These are phyloP conservation scores for Euborellia annulipes DNA, from an alignment of 1,140 invertebrate genomes.

Conservation along the genomic window DNA sequence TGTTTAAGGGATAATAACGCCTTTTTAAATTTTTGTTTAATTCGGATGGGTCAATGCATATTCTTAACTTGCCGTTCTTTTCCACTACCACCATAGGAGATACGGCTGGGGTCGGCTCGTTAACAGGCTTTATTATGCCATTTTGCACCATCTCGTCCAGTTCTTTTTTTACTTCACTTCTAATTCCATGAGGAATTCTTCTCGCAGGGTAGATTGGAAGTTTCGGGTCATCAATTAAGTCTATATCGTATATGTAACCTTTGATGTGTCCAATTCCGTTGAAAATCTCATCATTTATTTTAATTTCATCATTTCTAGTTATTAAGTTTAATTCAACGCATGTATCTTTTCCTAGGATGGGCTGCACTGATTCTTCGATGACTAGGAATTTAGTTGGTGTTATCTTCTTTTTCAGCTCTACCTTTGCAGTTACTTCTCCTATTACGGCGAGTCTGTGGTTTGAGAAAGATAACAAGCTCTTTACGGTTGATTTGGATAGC, in stretches of 20 bases:
- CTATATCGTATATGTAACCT: conserved; percentile 7
- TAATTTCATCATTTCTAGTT: background rate
- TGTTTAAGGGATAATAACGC: conserved; percentile 6
- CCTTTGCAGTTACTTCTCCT: background rate
- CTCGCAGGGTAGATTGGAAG: conserved; percentile 4
- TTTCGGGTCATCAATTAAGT: conserved; percentile 5
- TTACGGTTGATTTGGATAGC: background rate
- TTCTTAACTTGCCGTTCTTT: conserved; percentile 5
- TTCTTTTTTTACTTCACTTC: conserved; percentile 9
- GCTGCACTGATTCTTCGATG: background rate
- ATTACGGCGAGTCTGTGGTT: background rate
- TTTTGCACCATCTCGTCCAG: conserved; percentile 5
- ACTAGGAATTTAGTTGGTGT: background rate
- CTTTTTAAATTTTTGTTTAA: conserved; percentile 7
- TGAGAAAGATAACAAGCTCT: background rate
- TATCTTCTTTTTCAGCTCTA: background rate
- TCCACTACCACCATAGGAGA: conserved; percentile 8
- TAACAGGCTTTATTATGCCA: conserved; percentile 4
- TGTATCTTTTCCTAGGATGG: too few relatives aligned
- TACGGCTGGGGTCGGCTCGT: conserved; percentile 8
- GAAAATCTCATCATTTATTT: background rate
- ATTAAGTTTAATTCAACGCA: background rate
- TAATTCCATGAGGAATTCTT: conserved; percentile 4
- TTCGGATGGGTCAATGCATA: conserved; percentile 7
- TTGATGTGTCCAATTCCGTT: conserved; percentile 5